Evolutionary conservation across 2,888 invertebrate genomes (phyloP).

Genomic region (Aproaerema taeniolella): DNA sequence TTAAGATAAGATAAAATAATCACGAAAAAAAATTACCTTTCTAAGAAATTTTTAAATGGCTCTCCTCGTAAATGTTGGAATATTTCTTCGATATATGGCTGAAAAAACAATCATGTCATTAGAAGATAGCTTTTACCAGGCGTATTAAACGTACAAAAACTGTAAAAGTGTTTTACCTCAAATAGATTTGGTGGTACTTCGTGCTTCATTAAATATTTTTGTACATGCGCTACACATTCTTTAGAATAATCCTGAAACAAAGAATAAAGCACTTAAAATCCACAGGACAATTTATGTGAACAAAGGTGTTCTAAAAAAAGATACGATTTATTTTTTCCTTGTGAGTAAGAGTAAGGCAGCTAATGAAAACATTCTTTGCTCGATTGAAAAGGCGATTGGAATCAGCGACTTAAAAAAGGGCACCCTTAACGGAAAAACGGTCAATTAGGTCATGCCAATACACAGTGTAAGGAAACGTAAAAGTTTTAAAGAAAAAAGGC

Average conservation of each 20-base stretch:
- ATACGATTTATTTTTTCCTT: background rate
- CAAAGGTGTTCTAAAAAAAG: slow-evolving; percentile 9
- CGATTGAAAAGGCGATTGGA: slow-evolving; percentile 27
- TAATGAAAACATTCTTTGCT: slow-evolving; percentile 25
- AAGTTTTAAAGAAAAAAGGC: no score
- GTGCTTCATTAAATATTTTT: slow-evolving; percentile 97
- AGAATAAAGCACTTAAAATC: slow-evolving; percentile 15
- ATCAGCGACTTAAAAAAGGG: slow-evolving; percentile 25
- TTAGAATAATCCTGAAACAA: slow-evolving; percentile 96
- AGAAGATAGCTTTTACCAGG: no score
- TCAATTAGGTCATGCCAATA: no score
- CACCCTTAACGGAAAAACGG: no score
- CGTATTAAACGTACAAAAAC: no score
- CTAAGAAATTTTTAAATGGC: slow-evolving; percentile 98
- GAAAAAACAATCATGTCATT: slow-evolving; percentile 57
- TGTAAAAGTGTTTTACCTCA: slow-evolving; percentile 93
- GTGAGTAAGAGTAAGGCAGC: background rate
- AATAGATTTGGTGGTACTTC: slow-evolving; percentile 98
- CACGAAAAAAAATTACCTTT: slow-evolving; percentile 84
- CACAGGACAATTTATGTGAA: background rate
- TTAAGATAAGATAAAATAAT: no score
- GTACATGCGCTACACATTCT: slow-evolving; percentile 98
- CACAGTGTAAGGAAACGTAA: no score
- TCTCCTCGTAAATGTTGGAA: slow-evolving; percentile 97
- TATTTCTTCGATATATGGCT: slow-evolving; percentile 99